phyloP scores from a whole-genome alignment of 2,888 invertebrate genomes.

The Pecten maximus region DNA sequence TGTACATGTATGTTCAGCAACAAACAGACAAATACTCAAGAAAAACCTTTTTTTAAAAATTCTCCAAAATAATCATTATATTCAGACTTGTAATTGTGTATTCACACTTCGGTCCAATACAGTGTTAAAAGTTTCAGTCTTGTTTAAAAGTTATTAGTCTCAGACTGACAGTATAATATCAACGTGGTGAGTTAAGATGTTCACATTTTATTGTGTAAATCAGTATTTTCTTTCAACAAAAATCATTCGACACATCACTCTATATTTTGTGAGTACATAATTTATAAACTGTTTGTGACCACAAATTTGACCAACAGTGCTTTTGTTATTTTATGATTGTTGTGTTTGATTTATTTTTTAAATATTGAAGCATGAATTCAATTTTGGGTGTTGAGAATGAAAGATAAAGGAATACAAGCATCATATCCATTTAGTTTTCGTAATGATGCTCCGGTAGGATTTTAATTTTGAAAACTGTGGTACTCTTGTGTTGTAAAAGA shows the following conservation, averaged over 20 bases:
- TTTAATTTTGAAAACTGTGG: not conserved
- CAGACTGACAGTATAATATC: too few species aligned
- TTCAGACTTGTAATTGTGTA: not conserved
- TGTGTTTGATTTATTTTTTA: not conserved
- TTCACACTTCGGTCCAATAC: not conserved
- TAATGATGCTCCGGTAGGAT: not conserved
- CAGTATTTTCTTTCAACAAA: not conserved
- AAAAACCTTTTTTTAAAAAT: not conserved
- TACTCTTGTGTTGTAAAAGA: not conserved
- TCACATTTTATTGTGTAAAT: not conserved
- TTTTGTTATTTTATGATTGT: not conserved
- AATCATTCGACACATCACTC: not conserved
- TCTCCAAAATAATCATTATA: not conserved
- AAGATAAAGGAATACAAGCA: not conserved
- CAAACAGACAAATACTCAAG: constrained; percentile 1
- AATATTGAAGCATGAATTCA: not conserved
- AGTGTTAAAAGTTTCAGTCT: not conserved
- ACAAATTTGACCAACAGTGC: too few species aligned
- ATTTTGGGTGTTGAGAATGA: not conserved
- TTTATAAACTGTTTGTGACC: not conserved
- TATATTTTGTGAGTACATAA: not conserved
- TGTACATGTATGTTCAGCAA: not conserved
- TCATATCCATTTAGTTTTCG: not conserved
- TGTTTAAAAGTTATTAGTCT: not conserved
- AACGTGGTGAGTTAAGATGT: too few species aligned